Evolutionary conservation across 2,888 invertebrate genomes (phyloP).

Genomic region (Drosophila recens): DNA sequence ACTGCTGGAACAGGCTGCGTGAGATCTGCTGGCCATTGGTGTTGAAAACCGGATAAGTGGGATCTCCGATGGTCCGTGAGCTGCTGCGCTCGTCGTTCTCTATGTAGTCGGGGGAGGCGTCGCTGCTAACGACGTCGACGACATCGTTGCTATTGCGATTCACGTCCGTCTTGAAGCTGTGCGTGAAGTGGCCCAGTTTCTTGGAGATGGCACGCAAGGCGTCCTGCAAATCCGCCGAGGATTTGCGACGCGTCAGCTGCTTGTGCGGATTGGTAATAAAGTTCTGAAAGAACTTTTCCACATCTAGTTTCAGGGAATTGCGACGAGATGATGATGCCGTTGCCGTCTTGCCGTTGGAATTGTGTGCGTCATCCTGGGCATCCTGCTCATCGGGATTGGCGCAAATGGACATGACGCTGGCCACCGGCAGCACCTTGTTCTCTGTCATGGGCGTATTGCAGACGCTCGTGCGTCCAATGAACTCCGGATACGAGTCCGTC

Average conservation of each 20-base stretch:
- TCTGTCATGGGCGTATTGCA: constrained; percentile 93
- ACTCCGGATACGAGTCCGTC: constrained; percentile 87
- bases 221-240: constrained; percentile 88
- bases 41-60: constrained; percentile 91
- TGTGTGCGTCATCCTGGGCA: constrained; percentile 54
- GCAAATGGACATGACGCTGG: constrained; percentile 91
- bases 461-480: constrained; percentile 90
- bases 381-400: constrained; percentile 87
- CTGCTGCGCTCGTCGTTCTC: constrained; percentile 72
- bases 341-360: constrained; percentile 63
- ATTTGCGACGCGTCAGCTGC: constrained; percentile 86
- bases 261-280: constrained; percentile 82
- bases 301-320: constrained; percentile 82
- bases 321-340: constrained; percentile 56
- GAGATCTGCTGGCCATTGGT: constrained; percentile 91
- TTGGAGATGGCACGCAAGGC: constrained; percentile 87
- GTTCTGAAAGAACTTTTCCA: constrained; percentile 84
- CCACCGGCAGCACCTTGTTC: constrained; percentile 91
- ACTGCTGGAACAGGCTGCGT: constrained; percentile 89
- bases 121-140: constrained; percentile 31
- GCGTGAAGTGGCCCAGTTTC: constrained; percentile 87
- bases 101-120: constrained; percentile 73
- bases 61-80: constrained; percentile 91
- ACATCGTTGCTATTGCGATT: constrained; percentile 72
- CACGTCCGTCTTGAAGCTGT: constrained; percentile 85